Conservation (phyloP, 1,140 invertebrate genomes). For the Diabrotica undecimpunctata region DNA sequence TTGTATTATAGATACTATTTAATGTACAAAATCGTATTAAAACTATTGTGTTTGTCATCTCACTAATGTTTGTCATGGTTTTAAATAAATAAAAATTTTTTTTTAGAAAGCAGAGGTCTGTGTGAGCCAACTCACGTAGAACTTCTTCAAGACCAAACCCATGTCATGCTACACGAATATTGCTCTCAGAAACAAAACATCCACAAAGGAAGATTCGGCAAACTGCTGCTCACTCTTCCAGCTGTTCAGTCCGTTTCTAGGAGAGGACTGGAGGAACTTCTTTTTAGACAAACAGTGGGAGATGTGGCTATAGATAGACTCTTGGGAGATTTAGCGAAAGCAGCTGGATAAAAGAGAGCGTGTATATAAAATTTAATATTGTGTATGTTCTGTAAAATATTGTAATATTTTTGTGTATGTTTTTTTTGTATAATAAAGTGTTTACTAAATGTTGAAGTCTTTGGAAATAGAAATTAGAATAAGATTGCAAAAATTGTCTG, state of each 20-base stretch:
- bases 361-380: too few relatives aligned
- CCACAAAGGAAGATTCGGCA: constrained; percentile 60
- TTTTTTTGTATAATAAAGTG: too few relatives aligned
- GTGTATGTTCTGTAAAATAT: constrained; percentile 24
- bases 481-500: too few relatives aligned
- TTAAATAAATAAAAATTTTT: too few relatives aligned
- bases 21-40: too few relatives aligned
- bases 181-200: constrained; percentile 50
- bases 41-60: too few relatives aligned
- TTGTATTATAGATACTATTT: too few relatives aligned
- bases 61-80: too few relatives aligned
- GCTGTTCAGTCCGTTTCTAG: constrained; percentile 54
- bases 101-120: constrained; percentile 62
- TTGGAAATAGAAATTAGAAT: too few relatives aligned
- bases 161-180: constrained; percentile 69
- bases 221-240: constrained; percentile 65
- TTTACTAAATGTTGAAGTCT: too few relatives aligned
- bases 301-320: constrained; percentile 67
- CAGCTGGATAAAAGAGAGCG: constrained; percentile 2
- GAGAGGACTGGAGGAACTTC: constrained; percentile 59
- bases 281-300: constrained; percentile 68
- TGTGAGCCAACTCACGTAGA: constrained; percentile 61
- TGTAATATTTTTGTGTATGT: too few relatives aligned
- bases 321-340: constrained; percentile 59
- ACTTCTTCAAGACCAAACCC: constrained; percentile 72